Evolutionary conservation across 1,140 invertebrate genomes (phyloP), one percentile per base, ranked within the genome.

Genomic region (Drosophila nigromelanica): DNA sequence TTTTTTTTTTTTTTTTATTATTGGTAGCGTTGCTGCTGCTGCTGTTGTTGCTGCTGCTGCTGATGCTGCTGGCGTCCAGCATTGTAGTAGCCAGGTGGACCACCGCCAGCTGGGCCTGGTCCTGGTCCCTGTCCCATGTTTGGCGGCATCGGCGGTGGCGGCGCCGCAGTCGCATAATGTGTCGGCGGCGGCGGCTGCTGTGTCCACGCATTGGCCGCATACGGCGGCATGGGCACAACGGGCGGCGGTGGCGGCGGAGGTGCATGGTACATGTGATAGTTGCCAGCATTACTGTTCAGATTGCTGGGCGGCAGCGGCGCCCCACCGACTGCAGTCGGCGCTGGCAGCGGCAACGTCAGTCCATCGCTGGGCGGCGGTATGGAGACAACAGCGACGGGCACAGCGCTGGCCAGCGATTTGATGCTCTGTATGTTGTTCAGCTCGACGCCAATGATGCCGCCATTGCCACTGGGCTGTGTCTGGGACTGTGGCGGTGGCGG

Each of bases 161-260:
- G 81, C 1, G 78, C 64, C 8, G 54, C 45, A 0, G 76, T 52
- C 11, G 60, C 64, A 45, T 91, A 90, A 35, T 85, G 74, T 10
- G 79, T 73, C 0, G 80, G 78, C 39, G 80, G 80, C 14, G 76
- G 66, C 52, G 74, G 80, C 42, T 79, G 76, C 15, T 73, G 60
- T 4, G 76, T 61, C 67, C 80, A 78, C 8, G 73, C 56, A 7
- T 73, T 61, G n/a, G 60, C 60, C 4, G 71, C 37, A 43, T 89
- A 90, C 1, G 77, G 64, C n/a, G 73, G 66, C 67, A 79, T 62
- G 18, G 71, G 80, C 52, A 83, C 80, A 35, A 76, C 67, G 6
- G 85, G 85, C 7, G 85, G 85, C 11, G 85, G 86, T 12, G 85
- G 85, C 10, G 85, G 91, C 18, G 89, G 91, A 5, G 87, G 83